These are phyloP conservation scores for Microchrysa polita DNA, from an alignment of 2,888 invertebrate genomes.

Conservation along the genomic window DNA sequence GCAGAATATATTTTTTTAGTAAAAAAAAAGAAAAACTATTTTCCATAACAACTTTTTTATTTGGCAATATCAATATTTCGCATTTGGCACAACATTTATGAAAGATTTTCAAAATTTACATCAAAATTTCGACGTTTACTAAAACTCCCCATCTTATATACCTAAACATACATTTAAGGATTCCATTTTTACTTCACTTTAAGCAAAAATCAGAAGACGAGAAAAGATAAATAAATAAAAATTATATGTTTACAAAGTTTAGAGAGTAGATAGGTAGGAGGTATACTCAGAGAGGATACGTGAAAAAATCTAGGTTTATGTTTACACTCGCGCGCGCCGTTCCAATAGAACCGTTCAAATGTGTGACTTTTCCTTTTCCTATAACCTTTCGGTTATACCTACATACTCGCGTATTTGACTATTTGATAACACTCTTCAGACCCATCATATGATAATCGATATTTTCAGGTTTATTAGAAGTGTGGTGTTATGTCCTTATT, in stretches of 20 bases:
- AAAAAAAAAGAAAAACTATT: too few relatives aligned
- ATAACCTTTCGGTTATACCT: neutral
- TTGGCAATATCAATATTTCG: conserved; percentile 4
- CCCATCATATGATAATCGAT: too few relatives aligned
- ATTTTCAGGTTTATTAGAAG: too few relatives aligned
- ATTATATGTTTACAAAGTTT: conserved; percentile 43
- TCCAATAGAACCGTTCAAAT: neutral
- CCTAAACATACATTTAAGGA: neutral
- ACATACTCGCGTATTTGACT: too few relatives aligned
- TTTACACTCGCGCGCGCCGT: conserved; percentile 22
- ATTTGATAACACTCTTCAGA: too few relatives aligned
- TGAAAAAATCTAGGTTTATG: neutral
- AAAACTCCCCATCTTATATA: neutral
- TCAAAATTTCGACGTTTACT: neutral
- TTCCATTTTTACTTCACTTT: neutral
- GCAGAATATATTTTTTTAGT: too few relatives aligned
- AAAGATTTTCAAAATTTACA: neutral
- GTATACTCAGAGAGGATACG: neutral
- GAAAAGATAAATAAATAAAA: conserved; percentile 39
- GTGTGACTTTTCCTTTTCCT: neutral
- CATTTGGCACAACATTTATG: conserved; percentile 13
- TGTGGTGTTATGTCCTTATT: too few relatives aligned
- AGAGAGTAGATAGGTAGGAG: too few relatives aligned
- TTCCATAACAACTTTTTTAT: neutral
- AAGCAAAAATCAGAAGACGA: neutral